Evolutionary conservation across 2,888 invertebrate genomes (phyloP), one percentile per base, ranked within the genome.

Genomic region (Drosophila mimetica): DNA sequence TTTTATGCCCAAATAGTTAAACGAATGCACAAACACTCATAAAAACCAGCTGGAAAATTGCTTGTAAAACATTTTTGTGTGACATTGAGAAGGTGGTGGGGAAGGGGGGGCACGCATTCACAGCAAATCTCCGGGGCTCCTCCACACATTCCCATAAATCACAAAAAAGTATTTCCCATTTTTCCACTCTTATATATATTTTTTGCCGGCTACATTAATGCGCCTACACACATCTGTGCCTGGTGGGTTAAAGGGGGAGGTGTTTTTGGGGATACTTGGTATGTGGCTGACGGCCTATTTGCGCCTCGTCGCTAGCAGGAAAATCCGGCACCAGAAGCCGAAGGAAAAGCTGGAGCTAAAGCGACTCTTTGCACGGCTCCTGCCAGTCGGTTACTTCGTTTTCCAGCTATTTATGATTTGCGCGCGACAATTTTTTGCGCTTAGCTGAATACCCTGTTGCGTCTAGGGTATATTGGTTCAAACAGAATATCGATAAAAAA

Each of bases 1-100:
- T 84, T 87, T 84, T 87, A 87, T 87, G 86, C 64, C 83, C 88
- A 83, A 87, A 87, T 85, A 87, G 84, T 84, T 87, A 87, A 84
- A 79, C 86, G 86, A 84, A 84, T 84, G 88, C 84, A 86, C 86
- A 89, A 88, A 88, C 79, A 79, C 83, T 79, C 76, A 81, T 78
- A 87, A 79, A 80, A 77, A 74, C 76, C 72, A 86, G 88, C 88
- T 84, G 87, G 77, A 88, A 87, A 87, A 89, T 89, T 88, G 89
- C 80, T 89, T 88, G 89, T 88, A 89, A 89, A 87, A 87, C 87
- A 89, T 83, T 87, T 83, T 81, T 75, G 63, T 84, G 77, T 73
- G 69, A 72, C 73, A 72, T 72, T 54, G 72, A 54, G 58, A 39
- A 51, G 28, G 71, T 28, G 37, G 34, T 46, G 28, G 46, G 44